Base-by-base conservation (phyloP, 2,888 invertebrate genomes). In the Athrips mouffetella region DNA sequence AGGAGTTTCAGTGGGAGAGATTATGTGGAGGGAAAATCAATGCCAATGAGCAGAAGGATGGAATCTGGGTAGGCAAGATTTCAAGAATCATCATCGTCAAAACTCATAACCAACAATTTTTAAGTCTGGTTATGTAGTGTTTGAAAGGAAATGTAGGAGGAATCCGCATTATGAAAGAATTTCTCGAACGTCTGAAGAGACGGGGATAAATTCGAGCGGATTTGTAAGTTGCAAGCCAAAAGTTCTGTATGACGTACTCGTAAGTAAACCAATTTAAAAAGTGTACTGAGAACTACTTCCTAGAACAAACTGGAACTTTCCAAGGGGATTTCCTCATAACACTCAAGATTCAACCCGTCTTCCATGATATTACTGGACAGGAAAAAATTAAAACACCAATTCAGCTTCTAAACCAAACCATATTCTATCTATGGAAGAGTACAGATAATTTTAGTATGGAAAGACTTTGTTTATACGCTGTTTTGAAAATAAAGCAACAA, bases 401-500 rank as follows among this genome's bases (percentile, higher is more conserved):
- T 11, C 15, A 37, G 5, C 11, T 21, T 6, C 2, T 6, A 10
- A 4, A 11, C 20, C 3, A 37, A 21, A 21, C 4, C 1, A 21
- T 10, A 37, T 21, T n/a, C 11, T 37, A 20, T 21, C 5, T 3
- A n/a, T 3, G n/a, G 2, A 0, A 11, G 0, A 18, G n/a, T 37
- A 21, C 20, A 18, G 37, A 1, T 10, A 11, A n/a, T 4, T 37
- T 18, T 37, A 21, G 21, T n/a, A 11, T 11, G n/a, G 6, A 11
- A 2, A n/a, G 21, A 21, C 18, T 23, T 37, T 16, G 25, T 31
- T 41, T 10, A 47, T 47, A 16, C 10, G 27, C 35, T 35, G 11
- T 16, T 29, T 11, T 29, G 18, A 30, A 7, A 53, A 54, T 53
- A 54, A 56, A 62, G 49, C 48, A 33, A 59, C 52, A 58, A 46